Conservation (phyloP, 2,888 invertebrate genomes). For the Oligia fasciuncula region DNA sequence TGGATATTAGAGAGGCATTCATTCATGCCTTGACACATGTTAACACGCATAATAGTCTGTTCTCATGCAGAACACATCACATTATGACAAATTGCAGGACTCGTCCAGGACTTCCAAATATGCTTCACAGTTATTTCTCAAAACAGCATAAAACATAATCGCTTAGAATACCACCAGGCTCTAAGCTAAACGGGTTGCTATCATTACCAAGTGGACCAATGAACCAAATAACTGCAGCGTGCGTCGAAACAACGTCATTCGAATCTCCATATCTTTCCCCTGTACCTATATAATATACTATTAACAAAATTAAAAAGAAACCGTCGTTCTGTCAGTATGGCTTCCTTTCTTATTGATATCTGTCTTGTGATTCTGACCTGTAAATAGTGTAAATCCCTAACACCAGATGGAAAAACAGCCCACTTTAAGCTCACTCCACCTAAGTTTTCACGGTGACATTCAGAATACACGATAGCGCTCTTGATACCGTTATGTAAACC, state of each 20-base stretch:
- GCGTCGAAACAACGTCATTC: not conserved
- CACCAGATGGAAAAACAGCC: not conserved
- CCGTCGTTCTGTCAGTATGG: not conserved
- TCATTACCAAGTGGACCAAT: not conserved
- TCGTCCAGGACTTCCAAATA: not conserved
- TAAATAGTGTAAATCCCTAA: too few species aligned
- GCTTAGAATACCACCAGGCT: not conserved
- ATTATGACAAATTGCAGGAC: not conserved
- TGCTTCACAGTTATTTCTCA: not conserved
- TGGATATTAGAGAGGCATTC: not conserved
- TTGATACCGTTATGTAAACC: conserved; percentile 1
- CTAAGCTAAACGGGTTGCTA: not conserved
- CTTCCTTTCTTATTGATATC: not conserved
- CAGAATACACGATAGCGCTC: not conserved
- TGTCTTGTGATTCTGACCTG: too few species aligned
- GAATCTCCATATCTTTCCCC: not conserved
- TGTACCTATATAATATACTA: too few species aligned
- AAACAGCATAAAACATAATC: not conserved
- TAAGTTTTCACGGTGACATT: not conserved
- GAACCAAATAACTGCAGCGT: not conserved
- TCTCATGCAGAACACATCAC: not conserved
- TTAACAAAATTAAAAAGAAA: not conserved
- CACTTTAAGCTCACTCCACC: not conserved
- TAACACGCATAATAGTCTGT: not conserved
- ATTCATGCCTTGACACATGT: not conserved